Conservation (phyloP, 2,113 vertebrate species). For the Lepidothrix coronata region DNA sequence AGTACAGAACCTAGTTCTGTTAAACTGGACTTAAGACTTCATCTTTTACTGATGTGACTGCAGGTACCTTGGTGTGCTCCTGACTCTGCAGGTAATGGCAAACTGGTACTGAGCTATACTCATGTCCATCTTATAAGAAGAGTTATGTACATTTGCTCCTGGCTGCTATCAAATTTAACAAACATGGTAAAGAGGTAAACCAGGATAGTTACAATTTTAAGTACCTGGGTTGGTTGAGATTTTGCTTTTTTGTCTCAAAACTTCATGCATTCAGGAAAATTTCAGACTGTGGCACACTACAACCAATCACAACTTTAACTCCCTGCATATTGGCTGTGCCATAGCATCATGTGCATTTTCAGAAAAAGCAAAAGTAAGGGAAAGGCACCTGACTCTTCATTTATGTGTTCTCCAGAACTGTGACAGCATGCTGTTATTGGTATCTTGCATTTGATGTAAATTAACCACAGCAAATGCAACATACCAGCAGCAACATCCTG, state of each 20-base stretch:
- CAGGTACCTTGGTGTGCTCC: not conserved
- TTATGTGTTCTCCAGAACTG: not conserved
- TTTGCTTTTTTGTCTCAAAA: not conserved
- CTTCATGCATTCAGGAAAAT: not conserved
- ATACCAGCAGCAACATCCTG: fast-evolving
- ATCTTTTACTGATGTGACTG: not conserved
- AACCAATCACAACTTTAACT: not conserved
- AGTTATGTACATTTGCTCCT: fast-evolving
- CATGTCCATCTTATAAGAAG: not conserved
- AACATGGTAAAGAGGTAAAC: not conserved
- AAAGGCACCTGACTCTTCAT: not conserved
- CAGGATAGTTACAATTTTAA: not conserved
- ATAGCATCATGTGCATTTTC: not conserved
- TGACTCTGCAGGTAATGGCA: fast-evolving
- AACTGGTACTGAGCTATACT: not conserved
- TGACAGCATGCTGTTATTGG: fast-evolving
- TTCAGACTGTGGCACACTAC: not conserved
- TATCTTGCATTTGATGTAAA: no score
- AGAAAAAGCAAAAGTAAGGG: not conserved
- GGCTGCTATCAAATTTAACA: not conserved
- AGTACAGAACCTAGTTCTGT: not conserved
- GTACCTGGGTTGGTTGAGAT: fast-evolving
- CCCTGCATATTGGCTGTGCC: fast-evolving
- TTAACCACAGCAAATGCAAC: not conserved
- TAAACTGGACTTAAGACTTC: not conserved